Percentiles rank a stretch among this genome's conserved stretches.
Conservation (phyloP, 2,797 vertebrate genomes). For the Carduelis carduelis region DNA sequence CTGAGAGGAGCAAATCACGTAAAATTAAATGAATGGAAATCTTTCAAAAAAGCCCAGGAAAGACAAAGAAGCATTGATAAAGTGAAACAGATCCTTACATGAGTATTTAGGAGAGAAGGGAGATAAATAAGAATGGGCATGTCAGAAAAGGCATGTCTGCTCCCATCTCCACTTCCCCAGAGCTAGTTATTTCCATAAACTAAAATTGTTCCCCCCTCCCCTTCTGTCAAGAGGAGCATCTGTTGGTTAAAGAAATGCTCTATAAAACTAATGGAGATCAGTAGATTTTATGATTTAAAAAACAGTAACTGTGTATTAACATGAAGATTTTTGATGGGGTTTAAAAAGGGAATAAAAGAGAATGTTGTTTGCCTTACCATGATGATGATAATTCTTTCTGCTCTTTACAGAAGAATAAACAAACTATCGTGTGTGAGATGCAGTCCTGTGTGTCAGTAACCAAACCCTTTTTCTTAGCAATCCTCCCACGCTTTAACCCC, state of each 20-base stretch:
- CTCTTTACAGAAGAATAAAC: conserved; percentile 63
- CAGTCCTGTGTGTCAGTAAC: conserved; percentile 43
- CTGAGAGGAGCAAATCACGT: neutral
- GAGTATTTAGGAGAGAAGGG: neutral
- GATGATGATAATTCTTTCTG: conserved; percentile 65
- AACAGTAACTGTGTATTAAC: neutral
- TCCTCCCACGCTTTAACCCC: conserved; percentile 57
- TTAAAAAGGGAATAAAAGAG: neutral
- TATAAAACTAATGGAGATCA: neutral
- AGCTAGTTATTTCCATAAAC: conserved; percentile 58
- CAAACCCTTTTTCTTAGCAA: conserved; percentile 57
- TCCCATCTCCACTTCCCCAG: conserved; percentile 57
- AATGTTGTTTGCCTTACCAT: conserved; percentile 73
- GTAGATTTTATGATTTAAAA: neutral
- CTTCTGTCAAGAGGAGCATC: conserved; percentile 25
- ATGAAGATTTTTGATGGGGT: neutral
- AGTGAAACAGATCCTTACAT: conserved; percentile 7
- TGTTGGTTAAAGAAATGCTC: neutral
- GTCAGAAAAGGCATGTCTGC: conserved; percentile 50
- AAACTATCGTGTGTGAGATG: conserved; percentile 37
- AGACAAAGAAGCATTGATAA: neutral
- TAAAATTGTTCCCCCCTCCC: conserved; percentile 27
- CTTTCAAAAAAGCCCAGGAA: neutral
- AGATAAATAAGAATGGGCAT: conserved; percentile 16
- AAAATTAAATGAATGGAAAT: neutral